These are phyloP conservation scores for Harpagifer antarcticus DNA, from an alignment of 2,797 vertebrate genomes.

Conservation along the genomic window DNA sequence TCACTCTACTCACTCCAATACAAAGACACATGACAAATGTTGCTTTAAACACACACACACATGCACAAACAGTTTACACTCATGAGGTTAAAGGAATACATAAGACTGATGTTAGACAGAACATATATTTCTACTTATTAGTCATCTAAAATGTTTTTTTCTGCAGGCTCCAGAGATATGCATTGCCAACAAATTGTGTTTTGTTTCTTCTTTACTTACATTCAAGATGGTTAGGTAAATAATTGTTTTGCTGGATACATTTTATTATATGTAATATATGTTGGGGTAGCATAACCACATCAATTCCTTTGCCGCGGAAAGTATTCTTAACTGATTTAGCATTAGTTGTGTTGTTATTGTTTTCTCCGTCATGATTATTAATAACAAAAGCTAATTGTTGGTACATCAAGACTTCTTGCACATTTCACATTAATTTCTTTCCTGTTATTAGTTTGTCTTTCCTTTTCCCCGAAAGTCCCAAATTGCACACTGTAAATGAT, in stretches of 20 bases:
- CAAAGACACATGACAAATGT: neutral
- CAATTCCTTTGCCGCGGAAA: too few relatives aligned
- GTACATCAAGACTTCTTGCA: neutral
- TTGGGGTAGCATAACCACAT: too few relatives aligned
- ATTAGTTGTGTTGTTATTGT: neutral
- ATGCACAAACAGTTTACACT: constrained; percentile 6
- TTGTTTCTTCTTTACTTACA: neutral
- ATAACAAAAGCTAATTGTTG: neutral
- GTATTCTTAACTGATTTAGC: too few relatives aligned
- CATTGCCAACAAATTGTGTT: too few relatives aligned
- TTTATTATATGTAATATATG: too few relatives aligned
- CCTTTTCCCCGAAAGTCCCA: neutral
- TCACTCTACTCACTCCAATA: neutral
- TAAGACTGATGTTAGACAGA: neutral
- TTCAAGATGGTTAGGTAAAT: too few relatives aligned
- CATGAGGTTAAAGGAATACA: neutral
- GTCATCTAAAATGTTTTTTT: neutral
- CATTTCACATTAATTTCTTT: neutral
- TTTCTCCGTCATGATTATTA: neutral
- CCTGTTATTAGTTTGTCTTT: neutral
- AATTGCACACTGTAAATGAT: neutral
- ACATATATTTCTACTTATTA: neutral
- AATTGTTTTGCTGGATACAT: too few relatives aligned
- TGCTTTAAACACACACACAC: neutral
- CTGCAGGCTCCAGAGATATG: rapidly evolving